Percentiles rank a stretch among this genome's conserved stretches.
Conservation (phyloP, 2,888 invertebrate genomes). For the Orthosia cruda region DNA sequence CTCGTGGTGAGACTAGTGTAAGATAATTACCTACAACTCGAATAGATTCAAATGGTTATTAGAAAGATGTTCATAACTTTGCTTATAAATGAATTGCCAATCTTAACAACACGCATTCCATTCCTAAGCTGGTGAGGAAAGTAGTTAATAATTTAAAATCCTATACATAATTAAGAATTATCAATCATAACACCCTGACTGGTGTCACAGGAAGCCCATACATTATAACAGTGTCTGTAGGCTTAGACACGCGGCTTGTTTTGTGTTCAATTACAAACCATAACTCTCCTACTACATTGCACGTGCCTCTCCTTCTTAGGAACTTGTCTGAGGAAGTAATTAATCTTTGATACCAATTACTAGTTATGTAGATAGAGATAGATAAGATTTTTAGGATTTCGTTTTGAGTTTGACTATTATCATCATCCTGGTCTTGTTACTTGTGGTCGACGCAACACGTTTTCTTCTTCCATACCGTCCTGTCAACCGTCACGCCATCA, state of each 20-base stretch:
- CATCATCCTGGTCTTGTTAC: no score
- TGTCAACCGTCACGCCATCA: no score
- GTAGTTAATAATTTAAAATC: neutral
- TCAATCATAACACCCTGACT: neutral
- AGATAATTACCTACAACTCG: neutral
- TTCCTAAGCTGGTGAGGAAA: neutral
- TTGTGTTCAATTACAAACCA: slow-evolving; percentile 9
- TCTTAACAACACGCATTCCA: no score
- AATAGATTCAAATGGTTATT: neutral
- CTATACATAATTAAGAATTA: neutral
- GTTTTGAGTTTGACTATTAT: no score
- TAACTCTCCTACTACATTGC: slow-evolving; percentile 13
- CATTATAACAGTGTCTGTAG: slow-evolving; percentile 1
- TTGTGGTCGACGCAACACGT: no score
- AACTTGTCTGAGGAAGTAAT: neutral
- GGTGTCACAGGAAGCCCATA: slow-evolving; percentile 21
- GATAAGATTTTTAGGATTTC: neutral
- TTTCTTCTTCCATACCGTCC: no score
- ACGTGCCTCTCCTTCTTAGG: neutral
- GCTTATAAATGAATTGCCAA: no score
- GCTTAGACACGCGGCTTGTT: slow-evolving; percentile 7
- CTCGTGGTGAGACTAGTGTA: no score
- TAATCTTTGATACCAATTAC: neutral
- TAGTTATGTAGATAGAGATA: neutral
- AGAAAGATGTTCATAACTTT: no score